Percentiles rank a stretch among this genome's conserved stretches.
Conservation (phyloP, 2,113 vertebrate genomes). For the Ptilonorhynchus violaceus region DNA sequence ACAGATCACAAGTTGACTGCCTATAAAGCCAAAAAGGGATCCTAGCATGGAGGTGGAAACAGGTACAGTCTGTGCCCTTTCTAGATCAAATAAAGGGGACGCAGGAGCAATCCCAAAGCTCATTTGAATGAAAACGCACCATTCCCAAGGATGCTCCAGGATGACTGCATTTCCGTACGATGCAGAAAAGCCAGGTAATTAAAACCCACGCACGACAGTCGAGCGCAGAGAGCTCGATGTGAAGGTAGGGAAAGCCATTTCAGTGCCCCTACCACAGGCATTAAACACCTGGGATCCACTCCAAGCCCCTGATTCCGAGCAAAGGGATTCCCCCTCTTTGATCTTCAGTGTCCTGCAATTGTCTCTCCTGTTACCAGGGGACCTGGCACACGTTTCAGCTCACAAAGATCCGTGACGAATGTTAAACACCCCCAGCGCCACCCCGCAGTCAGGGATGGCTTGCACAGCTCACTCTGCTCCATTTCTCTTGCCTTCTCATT, state of each 20-base stretch:
- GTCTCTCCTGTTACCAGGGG: slow-evolving; percentile 49
- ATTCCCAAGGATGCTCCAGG: not conserved
- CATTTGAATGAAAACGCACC: slow-evolving; percentile 37
- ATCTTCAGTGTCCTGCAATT: slow-evolving; percentile 52
- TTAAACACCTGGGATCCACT: slow-evolving; percentile 17
- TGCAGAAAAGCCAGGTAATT: slow-evolving; percentile 40
- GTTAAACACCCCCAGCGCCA: slow-evolving; percentile 33
- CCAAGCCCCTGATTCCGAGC: slow-evolving; percentile 7
- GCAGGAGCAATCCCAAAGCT: slow-evolving; percentile 41
- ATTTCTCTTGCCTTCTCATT: not conserved
- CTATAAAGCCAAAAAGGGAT: not conserved
- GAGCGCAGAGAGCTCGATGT: not conserved
- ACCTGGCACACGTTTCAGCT: slow-evolving; percentile 53
- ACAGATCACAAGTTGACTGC: slow-evolving; percentile 6
- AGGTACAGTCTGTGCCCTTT: slow-evolving; percentile 34
- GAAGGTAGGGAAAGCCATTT: not conserved
- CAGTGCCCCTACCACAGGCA: not conserved
- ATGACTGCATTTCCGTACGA: not conserved
- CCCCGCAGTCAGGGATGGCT: not conserved
- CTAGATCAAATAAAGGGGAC: slow-evolving; percentile 50
- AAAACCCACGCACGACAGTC: not conserved
- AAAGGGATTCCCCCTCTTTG: slow-evolving; percentile 64
- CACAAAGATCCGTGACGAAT: slow-evolving; percentile 43
- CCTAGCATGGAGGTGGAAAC: slow-evolving; percentile 6
- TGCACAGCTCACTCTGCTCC: slow-evolving; percentile 54